Evolutionary conservation across 1,140 invertebrate species (phyloP).

Genomic region (Physella acuta): DNA sequence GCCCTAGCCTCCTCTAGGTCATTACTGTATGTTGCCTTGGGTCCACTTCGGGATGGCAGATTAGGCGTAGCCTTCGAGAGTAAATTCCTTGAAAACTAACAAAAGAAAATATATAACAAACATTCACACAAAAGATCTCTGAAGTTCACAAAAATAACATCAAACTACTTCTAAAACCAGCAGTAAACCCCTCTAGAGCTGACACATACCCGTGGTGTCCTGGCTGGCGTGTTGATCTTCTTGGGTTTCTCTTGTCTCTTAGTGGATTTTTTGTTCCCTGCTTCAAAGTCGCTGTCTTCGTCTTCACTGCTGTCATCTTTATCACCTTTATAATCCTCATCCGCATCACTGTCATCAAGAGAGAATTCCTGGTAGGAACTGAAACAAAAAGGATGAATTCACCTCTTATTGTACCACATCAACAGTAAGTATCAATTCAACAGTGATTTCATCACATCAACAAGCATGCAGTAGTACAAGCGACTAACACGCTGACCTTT

Average conservation of each 20-base stretch:
- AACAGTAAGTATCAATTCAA: too few relatives aligned
- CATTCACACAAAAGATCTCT: too few relatives aligned
- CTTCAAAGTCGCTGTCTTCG: not conserved
- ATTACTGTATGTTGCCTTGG: constrained; percentile 38
- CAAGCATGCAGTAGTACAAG: too few relatives aligned
- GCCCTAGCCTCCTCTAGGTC: constrained; percentile 53
- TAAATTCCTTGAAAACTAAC: not conserved
- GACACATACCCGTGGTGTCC: not conserved
- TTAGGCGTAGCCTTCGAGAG: constrained; percentile 32
- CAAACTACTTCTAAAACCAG: too few relatives aligned
- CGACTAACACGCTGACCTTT: too few relatives aligned
- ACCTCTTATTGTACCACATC: too few relatives aligned
- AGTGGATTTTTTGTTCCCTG: too few relatives aligned
- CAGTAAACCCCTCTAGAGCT: too few relatives aligned
- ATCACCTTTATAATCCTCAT: not conserved
- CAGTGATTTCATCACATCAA: too few relatives aligned
- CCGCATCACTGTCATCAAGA: constrained; percentile 8
- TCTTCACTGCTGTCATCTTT: constrained; percentile 6
- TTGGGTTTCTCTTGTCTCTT: not conserved
- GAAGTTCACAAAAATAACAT: too few relatives aligned
- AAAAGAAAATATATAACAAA: not conserved
- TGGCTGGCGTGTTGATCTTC: not conserved
- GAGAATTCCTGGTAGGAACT: constrained; percentile 3
- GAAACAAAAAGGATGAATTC: too few relatives aligned
- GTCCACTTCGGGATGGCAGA: constrained; percentile 41